A percentile compares a stretch with the other conserved stretches of the same genome.
Conservation (phyloP, 2,888 invertebrate species). For the Tenodera sinensis region DNA sequence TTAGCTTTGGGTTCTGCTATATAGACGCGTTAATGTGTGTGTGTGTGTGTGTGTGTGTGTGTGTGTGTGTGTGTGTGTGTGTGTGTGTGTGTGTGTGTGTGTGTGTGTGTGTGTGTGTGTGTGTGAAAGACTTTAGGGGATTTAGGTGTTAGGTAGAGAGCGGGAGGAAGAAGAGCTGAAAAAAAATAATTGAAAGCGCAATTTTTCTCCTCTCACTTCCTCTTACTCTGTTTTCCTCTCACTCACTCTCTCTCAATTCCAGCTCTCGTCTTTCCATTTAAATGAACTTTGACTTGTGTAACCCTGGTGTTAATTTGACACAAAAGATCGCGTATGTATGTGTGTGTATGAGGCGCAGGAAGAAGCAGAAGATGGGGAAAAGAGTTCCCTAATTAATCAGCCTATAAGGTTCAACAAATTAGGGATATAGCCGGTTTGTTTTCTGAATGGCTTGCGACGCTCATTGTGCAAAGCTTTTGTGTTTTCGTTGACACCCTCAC, state of each 20-base stretch:
- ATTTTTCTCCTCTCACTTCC: conserved; percentile 15
- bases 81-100: neutral
- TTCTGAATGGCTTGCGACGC: neutral
- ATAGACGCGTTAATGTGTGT: neutral
- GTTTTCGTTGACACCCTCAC: neutral
- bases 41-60: neutral
- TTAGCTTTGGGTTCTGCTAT: neutral
- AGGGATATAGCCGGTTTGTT: neutral
- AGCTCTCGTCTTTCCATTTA: neutral
- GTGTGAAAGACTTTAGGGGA: neutral
- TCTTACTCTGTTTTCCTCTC: conserved; percentile 21
- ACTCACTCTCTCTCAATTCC: conserved; percentile 21
- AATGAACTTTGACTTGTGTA: neutral
- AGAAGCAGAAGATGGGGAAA: neutral
- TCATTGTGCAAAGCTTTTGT: neutral
- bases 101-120: neutral
- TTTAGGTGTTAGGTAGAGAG: neutral
- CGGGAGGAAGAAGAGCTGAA: neutral
- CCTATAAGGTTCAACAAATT: neutral
- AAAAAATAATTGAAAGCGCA: neutral
- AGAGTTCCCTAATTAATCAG: neutral
- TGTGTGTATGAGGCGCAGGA: neutral
- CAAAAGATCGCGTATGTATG: neutral
- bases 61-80: neutral
- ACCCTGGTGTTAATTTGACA: neutral